Evolutionary conservation across 2,888 invertebrate genomes (phyloP).

Genomic region (Melanophora roralis): DNA sequence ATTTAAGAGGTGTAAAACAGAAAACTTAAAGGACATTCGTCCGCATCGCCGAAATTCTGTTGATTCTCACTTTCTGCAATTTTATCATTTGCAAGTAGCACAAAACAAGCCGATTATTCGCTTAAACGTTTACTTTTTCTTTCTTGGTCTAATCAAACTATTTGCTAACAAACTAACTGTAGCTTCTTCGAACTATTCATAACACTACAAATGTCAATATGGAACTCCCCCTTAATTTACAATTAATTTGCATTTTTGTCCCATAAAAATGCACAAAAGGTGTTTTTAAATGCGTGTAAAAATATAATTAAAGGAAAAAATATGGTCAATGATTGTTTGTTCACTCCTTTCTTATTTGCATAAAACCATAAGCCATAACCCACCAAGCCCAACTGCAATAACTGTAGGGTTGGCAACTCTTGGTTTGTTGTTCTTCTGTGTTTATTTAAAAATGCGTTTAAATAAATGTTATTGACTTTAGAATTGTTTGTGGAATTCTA

Average conservation of each 20-base stretch:
- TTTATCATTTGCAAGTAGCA: too few relatives aligned
- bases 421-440: neutral
- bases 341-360: neutral
- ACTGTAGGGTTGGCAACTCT: neutral
- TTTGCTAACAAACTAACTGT: neutral
- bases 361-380: neutral
- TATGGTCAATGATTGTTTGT: neutral
- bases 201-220: neutral
- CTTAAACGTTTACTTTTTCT: too few relatives aligned
- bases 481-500: neutral
- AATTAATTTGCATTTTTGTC: neutral
- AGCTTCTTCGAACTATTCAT: neutral
- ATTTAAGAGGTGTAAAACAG: too few relatives aligned
- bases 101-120: too few relatives aligned
- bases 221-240: neutral
- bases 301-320: neutral
- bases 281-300: neutral
- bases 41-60: too few relatives aligned
- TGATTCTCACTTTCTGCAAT: too few relatives aligned
- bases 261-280: neutral
- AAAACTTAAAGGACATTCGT: too few relatives aligned
- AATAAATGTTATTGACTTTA: conserved; percentile 11
- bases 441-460: conserved; percentile 1
- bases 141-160: too few relatives aligned
- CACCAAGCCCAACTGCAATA: neutral